These are phyloP conservation scores for Panagrolaimus sp. DNA, from an alignment of 1,140 invertebrate genomes.

Conservation along the genomic window DNA sequence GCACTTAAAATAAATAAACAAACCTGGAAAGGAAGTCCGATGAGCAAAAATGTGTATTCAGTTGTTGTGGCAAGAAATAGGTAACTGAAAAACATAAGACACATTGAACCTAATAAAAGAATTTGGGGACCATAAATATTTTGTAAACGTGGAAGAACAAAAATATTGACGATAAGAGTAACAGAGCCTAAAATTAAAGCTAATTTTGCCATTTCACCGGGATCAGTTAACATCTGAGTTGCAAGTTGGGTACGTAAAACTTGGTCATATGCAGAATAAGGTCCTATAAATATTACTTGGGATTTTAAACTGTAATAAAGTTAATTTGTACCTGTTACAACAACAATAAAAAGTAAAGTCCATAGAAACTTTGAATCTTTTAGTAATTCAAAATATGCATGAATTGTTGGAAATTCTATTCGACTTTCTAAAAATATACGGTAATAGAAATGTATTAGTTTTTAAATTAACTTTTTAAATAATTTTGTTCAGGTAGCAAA, in stretches of 20 bases:
- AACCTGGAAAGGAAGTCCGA: slow-evolving; percentile 43
- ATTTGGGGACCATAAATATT: slow-evolving; percentile 22
- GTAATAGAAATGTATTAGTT: neutral
- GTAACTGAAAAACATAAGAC: slow-evolving; percentile 26
- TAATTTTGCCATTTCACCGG: slow-evolving; percentile 34
- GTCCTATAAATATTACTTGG: slow-evolving; percentile 24
- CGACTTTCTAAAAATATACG: neutral
- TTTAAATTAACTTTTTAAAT: neutral
- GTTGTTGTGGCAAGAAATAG: slow-evolving; percentile 31
- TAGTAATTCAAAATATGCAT: slow-evolving; percentile 19
- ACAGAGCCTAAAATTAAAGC: slow-evolving; percentile 32
- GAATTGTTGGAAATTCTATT: slow-evolving; percentile 1
- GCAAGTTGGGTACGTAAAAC: slow-evolving; percentile 33
- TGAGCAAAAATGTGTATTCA: slow-evolving; percentile 29
- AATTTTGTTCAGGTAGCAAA: slow-evolving; percentile 28
- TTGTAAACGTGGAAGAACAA: slow-evolving; percentile 36
- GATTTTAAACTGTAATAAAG: too few species aligned
- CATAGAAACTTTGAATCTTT: slow-evolving; percentile 12
- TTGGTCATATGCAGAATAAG: slow-evolving; percentile 40
- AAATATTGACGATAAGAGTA: slow-evolving; percentile 32
- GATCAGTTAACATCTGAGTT: slow-evolving; percentile 31
- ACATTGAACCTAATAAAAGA: slow-evolving; percentile 29
- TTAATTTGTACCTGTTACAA: slow-evolving; percentile 17
- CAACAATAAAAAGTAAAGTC: slow-evolving; percentile 35
- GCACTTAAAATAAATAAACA: slow-evolving; percentile 7